These are phyloP conservation scores for Epinephelus awoara DNA, from an alignment of 2,797 vertebrate genomes.

Conservation along the genomic window DNA sequence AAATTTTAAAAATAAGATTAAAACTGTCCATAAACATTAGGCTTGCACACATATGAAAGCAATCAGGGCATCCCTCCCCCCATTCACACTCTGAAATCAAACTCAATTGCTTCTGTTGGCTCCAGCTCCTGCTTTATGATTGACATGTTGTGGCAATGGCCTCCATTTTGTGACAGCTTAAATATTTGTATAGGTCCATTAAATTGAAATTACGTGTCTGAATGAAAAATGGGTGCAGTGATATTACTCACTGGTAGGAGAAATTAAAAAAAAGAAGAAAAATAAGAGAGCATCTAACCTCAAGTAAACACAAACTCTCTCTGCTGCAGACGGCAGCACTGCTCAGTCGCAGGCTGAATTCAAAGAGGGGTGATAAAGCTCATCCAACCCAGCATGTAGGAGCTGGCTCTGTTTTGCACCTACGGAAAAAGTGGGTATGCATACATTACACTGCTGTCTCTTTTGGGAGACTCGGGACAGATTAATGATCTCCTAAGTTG, in stretches of 20 bases:
- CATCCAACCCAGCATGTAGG: constrained; percentile 7
- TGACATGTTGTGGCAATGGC: constrained; percentile 49
- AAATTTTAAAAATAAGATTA: constrained; percentile 7
- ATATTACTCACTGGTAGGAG: constrained; percentile 8
- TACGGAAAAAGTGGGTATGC: constrained; percentile 34
- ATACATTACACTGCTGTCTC: constrained; percentile 24
- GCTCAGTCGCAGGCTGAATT: constrained; percentile 4
- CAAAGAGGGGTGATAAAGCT: constrained; percentile 34
- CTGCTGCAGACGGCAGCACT: background rate
- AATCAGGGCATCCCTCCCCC: constrained; percentile 41
- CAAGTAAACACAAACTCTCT: constrained; percentile 23
- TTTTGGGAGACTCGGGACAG: constrained; percentile 53
- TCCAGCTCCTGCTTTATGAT: constrained; percentile 47
- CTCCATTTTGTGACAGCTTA: constrained; percentile 53
- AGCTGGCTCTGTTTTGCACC: constrained; percentile 14
- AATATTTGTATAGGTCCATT: constrained; percentile 63
- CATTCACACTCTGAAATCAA: constrained; percentile 40
- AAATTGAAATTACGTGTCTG: constrained; percentile 50
- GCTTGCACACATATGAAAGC: constrained; percentile 69
- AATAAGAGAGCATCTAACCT: background rate
- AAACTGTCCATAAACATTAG: constrained; percentile 20
- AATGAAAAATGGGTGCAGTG: constrained; percentile 26
- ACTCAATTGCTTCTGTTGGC: constrained; percentile 53
- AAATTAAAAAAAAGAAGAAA: constrained; percentile 9
- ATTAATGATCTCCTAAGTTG: constrained; percentile 71